Evolutionary conservation across 2,797 vertebrate species (phyloP), one percentile per base, ranked within the genome.

Genomic region (Coregonus ussuriensis): DNA sequence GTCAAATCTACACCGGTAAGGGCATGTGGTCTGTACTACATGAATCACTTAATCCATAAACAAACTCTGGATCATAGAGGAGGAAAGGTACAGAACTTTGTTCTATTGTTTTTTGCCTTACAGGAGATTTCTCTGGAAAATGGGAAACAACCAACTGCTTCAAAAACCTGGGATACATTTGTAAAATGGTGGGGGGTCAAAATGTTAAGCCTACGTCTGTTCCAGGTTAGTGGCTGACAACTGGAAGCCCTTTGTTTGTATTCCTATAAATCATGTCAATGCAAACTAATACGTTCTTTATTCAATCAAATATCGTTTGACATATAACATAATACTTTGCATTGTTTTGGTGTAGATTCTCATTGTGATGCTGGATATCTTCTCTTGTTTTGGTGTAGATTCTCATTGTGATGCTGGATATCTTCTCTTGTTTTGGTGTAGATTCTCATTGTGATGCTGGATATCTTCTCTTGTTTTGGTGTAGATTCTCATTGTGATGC

Each of bases 111-210:
- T 79, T 35, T 41, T 63, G 47, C 82, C 0, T 76, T 71, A 3
- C 69, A 95, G 95, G 94, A 80, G 94, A 94, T 82, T 94, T 94
- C 66, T 85, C 88, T 0, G 95, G 95, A 9, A 92, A 91, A 83
- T 95, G 95, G 95, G 94, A 95, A 88, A 95, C 94, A 1, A 87
- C 91, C 54, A 94, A 88, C 90, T 95, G 95, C 89, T 95, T 93
- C 85, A 95, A 93, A 87, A 93, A 83, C 4, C 85, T 89, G 62
- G 94, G 92, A 6, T 95, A 92, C 86, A 90, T 95, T 41, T 95
- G 95, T 84, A 93, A 95, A 88, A 91, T 95, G 91, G 78, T 86
- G 0, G 94, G 95, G 2, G 95, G 95, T 71, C 88, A 93, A 81
- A 95, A 93, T 65, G 74, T 91, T 0, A 93, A 92, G 80, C 95